Evolutionary conservation across 2,888 invertebrate genomes (phyloP), one percentile per base, ranked within the genome.

Genomic region (Pollenia labialis): DNA sequence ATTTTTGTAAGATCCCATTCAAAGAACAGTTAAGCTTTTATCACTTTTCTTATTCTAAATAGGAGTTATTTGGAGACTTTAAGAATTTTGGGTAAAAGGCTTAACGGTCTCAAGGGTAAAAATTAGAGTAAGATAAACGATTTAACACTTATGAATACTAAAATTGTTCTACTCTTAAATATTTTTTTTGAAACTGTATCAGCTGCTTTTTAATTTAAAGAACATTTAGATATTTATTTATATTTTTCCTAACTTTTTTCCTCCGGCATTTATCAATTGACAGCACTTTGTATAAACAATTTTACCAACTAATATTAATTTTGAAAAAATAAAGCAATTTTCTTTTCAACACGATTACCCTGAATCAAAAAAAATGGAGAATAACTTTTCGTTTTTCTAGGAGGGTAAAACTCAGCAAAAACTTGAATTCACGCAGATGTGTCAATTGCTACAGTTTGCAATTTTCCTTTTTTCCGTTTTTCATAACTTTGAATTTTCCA

Each of bases 371-470:
- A 54, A 10, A 18, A 18, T n/a, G n/a, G 46, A 76, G 23, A 23
- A 23, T 23, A 42, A 76, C 10, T 46, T 54, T 66, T 42, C 18
- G 64, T 42, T 9, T 23, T 50, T 32, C 54, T 42, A 44, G n/a
- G 44, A 16, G 10, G n/a, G 58, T n/a, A 32, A 42, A 62, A 71
- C 60, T 62, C 71, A 80, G 71, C 71, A 80, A 62, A 44, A 64
- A 50, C 16, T 50, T 52, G n/a, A 18, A 18, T n/a, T 14, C 50
- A 58, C 69, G 50, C 80, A 80, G 80, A 80, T 80, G 80, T 71
- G 62, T 71, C 80, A 71, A 71, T 80, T 80, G 71, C 71, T 80
- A 71, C 80, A 80, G 71, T 71, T 80, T 71, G 68, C 48, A 69
- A 79, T 62, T 54, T 23, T 80, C 52, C 50, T 58, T 16, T 50